Evolutionary conservation across 2,888 invertebrate species (phyloP), one percentile per base, ranked within the genome.

Genomic region (Odontocolon sp.): DNA sequence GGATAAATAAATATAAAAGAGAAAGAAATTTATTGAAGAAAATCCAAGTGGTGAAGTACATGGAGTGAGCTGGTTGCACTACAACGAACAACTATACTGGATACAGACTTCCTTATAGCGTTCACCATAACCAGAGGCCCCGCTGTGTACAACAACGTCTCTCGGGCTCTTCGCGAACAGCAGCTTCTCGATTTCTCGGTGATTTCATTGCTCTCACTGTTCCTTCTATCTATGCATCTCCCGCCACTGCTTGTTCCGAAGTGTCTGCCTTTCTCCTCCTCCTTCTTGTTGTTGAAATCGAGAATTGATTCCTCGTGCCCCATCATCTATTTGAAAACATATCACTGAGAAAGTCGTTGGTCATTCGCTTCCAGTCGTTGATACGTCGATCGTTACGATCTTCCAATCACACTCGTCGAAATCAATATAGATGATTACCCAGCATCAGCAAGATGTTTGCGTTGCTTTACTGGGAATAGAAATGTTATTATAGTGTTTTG

Each of bases 381-480:
- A 9, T 36, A 8, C 16, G 28, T 54, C 28, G 2, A 45, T 45
- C 9, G 16, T 26, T 16, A 21, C 45, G 36, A 68, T 36, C 9
- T 47, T 47, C 11, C 16, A 31, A 40, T 52, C 31, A 38, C 18
- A 21, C 52, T 33, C n/a, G 31, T 14, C 18, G 11, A 14, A 26
- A 45, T 36, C 33, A 36, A 54, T 40, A 26, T 8, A 47, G 47
- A 64, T 47, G 26, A 71, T 64, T 45, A 14, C 54, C 14, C 31
- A 21, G 45, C 28, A n/a, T 5, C 9, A 47, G 18, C 23, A 23
- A 56, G 8, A 14, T 18, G 21, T 2, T 52, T 33, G 61, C 23
- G 40, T 64, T 71, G 9, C 21, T 31, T 6, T 56, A 71, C 71
- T 28, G 47, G 64, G 64, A 71, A 71, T 50, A 45, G 9, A 66